Conservation (phyloP, 2,113 vertebrate genomes). For the Austrofundulus limnaeus region DNA sequence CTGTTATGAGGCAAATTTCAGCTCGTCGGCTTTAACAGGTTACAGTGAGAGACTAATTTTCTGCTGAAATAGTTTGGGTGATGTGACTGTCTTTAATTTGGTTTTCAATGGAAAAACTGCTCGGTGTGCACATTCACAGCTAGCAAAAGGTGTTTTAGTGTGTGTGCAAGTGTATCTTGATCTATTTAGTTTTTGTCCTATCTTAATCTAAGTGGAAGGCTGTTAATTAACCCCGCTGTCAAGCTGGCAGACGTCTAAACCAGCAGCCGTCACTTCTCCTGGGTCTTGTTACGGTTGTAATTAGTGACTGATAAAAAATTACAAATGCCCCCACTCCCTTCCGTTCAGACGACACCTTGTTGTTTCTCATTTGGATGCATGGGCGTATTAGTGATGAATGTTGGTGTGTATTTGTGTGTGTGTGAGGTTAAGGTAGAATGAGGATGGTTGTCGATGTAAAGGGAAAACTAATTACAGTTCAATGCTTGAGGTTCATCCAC, state of each 20-base stretch:
- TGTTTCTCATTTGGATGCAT: conserved; percentile 65
- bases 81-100: conserved; percentile 51
- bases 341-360: conserved; percentile 55
- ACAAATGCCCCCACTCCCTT: conserved; percentile 54
- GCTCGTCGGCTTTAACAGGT: conserved; percentile 23
- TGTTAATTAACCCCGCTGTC: conserved; percentile 80
- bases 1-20: conserved; percentile 34
- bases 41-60: conserved; percentile 37
- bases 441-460: background rate
- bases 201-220: conserved; percentile 77
- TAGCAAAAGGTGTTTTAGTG: conserved; percentile 1
- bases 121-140: conserved; percentile 1
- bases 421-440: background rate
- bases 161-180: conserved; percentile 41
- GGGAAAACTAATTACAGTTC: conserved; percentile 20
- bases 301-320: conserved; percentile 71
- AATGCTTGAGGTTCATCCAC: conserved; percentile 4
- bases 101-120: conserved; percentile 36
- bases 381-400: conserved; percentile 12
- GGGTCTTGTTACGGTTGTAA: conserved; percentile 78
- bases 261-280: conserved; percentile 72
- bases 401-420: conserved; percentile 10
- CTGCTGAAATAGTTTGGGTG: conserved; percentile 46
- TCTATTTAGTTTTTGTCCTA: conserved; percentile 73
- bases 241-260: conserved; percentile 67